These are phyloP conservation scores for Ranitomeya imitator DNA, from an alignment of 2,113 vertebrate species.

Conservation along the genomic window DNA sequence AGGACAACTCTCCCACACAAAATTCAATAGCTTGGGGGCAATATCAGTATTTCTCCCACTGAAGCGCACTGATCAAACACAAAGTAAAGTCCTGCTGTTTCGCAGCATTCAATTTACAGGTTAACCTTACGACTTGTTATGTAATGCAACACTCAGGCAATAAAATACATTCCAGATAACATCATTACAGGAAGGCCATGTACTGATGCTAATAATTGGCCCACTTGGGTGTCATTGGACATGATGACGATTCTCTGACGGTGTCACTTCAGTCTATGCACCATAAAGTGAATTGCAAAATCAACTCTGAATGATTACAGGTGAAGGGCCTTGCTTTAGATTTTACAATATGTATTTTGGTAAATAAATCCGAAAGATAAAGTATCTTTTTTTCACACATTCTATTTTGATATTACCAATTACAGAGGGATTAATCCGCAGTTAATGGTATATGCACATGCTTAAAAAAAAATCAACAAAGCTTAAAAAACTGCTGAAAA, in stretches of 20 bases:
- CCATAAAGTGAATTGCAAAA: not conserved
- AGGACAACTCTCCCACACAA: not conserved
- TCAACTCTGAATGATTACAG: not conserved
- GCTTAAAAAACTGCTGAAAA: too few relatives aligned
- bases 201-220: not conserved
- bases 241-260: not conserved
- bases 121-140: not conserved
- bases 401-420: not conserved
- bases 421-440: too few relatives aligned
- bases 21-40: conserved; percentile 27
- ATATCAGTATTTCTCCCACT: not conserved
- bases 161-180: not conserved
- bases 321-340: not conserved
- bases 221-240: not conserved
- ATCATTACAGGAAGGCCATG: not conserved
- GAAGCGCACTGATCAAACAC: not conserved
- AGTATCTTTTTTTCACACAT: not conserved
- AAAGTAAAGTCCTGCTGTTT: not conserved
- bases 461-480: too few relatives aligned
- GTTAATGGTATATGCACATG: too few relatives aligned
- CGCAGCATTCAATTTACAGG: not conserved
- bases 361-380: not conserved
- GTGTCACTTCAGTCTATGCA: not conserved
- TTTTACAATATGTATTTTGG: not conserved
- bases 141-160: not conserved